A percentile compares a stretch with the other conserved stretches of the same genome.
Conservation (phyloP, 2,797 vertebrate species). For the Darevskia mixta region DNA sequence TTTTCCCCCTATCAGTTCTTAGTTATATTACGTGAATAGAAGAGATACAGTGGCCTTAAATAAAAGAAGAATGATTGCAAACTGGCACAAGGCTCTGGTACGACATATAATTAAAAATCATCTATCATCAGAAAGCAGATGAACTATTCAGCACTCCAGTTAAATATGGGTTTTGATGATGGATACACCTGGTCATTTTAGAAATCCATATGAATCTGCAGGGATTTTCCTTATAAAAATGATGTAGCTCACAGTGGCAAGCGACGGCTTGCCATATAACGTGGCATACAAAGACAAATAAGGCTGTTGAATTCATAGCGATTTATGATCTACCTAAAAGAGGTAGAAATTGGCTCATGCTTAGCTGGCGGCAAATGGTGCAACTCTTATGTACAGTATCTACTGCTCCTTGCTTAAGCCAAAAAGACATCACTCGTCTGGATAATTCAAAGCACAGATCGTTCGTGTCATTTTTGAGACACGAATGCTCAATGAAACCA, state of each 20-base stretch:
- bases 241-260: neutral
- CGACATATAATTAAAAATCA: constrained; percentile 55
- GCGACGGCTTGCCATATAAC: neutral
- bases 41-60: constrained; percentile 53
- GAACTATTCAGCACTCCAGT: constrained; percentile 9
- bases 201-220: constrained; percentile 23
- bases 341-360: neutral
- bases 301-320: neutral
- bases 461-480: constrained; percentile 20
- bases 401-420: constrained; percentile 38
- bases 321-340: constrained; percentile 38
- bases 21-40: constrained; percentile 33
- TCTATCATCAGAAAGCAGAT: constrained; percentile 19
- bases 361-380: constrained; percentile 21
- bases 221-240: neutral
- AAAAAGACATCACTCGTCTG: constrained; percentile 31
- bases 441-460: constrained; percentile 24
- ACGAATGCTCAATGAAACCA: neutral
- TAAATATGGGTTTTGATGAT: constrained; percentile 9
- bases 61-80: constrained; percentile 50
- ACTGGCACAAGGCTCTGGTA: constrained; percentile 30
- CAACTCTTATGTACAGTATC: constrained; percentile 20
- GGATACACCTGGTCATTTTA: neutral
- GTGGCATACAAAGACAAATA: constrained; percentile 11
- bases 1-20: constrained; percentile 20